These are phyloP conservation scores for Melinaea marsaeus DNA, from an alignment of 2,888 invertebrate species.

Conservation along the genomic window DNA sequence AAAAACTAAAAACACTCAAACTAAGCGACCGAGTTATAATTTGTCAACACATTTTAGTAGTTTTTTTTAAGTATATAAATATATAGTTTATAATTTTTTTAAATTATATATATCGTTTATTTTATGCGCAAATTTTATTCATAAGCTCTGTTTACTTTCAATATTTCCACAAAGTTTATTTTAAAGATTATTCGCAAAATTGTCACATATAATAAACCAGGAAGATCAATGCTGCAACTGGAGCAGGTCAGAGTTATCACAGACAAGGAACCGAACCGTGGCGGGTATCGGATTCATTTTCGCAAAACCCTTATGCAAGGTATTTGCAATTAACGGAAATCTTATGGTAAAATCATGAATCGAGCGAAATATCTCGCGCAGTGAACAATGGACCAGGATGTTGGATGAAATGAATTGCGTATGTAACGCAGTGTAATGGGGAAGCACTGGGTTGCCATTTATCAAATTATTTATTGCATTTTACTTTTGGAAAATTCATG, in stretches of 20 bases:
- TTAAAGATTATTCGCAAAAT: too few relatives aligned
- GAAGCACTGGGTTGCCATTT: conserved; percentile 13
- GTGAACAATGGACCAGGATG: conserved; percentile 57
- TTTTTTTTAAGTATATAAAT: too few relatives aligned
- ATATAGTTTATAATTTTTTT: too few relatives aligned
- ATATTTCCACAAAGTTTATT: too few relatives aligned
- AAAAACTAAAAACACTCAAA: too few relatives aligned
- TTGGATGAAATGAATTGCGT: conserved; percentile 28
- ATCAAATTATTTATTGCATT: too few relatives aligned
- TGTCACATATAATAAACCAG: not conserved
- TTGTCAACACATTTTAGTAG: too few relatives aligned
- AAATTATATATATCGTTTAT: too few relatives aligned
- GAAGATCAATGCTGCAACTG: not conserved
- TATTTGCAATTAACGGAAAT: conserved; percentile 52
- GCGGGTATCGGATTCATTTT: conserved; percentile 28
- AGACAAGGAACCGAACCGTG: conserved; percentile 24
- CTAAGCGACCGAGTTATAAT: too few relatives aligned
- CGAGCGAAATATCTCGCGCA: conserved; percentile 62
- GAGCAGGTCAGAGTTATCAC: conserved; percentile 2
- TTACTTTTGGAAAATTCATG: too few relatives aligned
- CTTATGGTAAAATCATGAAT: conserved; percentile 72
- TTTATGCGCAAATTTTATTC: too few relatives aligned
- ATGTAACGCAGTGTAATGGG: not conserved
- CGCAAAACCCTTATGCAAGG: conserved; percentile 34
- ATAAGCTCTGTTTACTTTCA: too few relatives aligned